These are phyloP conservation scores for Colletes collaris DNA, from an alignment of 2,888 invertebrate genomes.

Conservation along the genomic window DNA sequence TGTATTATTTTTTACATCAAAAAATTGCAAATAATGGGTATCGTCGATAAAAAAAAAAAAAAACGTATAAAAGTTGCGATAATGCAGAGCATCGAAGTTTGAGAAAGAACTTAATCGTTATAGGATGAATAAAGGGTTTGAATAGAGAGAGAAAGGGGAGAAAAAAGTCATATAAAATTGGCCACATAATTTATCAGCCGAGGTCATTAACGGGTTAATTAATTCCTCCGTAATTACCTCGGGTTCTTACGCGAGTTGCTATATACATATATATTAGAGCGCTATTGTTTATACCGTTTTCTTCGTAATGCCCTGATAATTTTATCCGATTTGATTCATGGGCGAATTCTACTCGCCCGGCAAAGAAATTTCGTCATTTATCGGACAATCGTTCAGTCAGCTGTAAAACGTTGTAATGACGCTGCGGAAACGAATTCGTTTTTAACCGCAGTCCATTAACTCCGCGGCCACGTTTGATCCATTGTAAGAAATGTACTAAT, in stretches of 20 bases:
- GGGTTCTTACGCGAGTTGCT: slow-evolving; percentile 3
- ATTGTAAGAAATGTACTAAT: not conserved
- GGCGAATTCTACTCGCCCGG: not conserved
- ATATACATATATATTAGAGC: not conserved
- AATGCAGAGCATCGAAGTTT: not conserved
- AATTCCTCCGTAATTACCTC: slow-evolving; percentile 28
- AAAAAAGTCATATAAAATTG: not conserved
- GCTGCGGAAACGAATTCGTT: slow-evolving; percentile 37
- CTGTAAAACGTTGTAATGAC: slow-evolving; percentile 45
- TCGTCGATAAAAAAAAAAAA: too few relatives aligned
- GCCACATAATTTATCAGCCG: not conserved
- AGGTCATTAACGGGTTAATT: slow-evolving; percentile 29
- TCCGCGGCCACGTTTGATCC: slow-evolving; percentile 7
- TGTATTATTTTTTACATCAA: too few relatives aligned
- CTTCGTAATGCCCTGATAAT: not conserved
- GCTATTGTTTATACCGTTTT: slow-evolving; percentile 25
- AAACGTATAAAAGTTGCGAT: too few relatives aligned
- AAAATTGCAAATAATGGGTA: too few relatives aligned
- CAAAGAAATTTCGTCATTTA: slow-evolving; percentile 43
- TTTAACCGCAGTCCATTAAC: slow-evolving; percentile 47
- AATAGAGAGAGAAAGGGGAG: not conserved
- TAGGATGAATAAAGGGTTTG: too few relatives aligned
- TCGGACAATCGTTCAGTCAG: slow-evolving; percentile 17
- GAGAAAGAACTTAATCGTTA: not conserved
- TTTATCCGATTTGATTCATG: slow-evolving; percentile 5